Evolutionary conservation across 2,888 invertebrate genomes (phyloP).

Genomic region (Tuta absoluta): DNA sequence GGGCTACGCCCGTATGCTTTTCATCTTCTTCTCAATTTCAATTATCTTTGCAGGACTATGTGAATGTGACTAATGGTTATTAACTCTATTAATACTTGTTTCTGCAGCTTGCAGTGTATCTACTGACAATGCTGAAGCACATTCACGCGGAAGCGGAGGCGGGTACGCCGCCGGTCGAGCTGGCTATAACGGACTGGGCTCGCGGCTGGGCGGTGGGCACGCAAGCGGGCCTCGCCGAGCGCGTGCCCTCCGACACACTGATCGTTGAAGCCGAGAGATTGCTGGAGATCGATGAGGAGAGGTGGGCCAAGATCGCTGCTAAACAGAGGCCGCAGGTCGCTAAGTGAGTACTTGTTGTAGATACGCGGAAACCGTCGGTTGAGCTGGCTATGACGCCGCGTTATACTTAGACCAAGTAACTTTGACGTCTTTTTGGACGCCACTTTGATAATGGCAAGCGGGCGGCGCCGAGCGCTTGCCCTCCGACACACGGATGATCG

Average conservation of each 20-base stretch:
- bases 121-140: slow-evolving; percentile 60
- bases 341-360: no score
- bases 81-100: no score
- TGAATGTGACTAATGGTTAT: no score
- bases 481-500: slow-evolving; percentile 47
- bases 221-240: slow-evolving; percentile 59
- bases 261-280: slow-evolving; percentile 55
- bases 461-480: slow-evolving; percentile 52
- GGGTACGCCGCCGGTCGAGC: slow-evolving; percentile 51
- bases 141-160: slow-evolving; percentile 53
- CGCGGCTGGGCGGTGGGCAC: slow-evolving; percentile 67
- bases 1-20: no score
- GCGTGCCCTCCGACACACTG: slow-evolving; percentile 46
- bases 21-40: no score
- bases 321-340: slow-evolving; percentile 40
- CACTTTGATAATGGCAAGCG: no score
- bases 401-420: no score
- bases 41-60: no score
- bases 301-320: slow-evolving; percentile 46
- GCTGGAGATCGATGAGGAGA: slow-evolving; percentile 51
- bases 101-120: slow-evolving; percentile 66
- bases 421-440: no score
- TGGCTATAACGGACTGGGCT: slow-evolving; percentile 72
- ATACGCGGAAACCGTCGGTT: no score
- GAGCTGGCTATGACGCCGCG: no score